phyloP scores from a whole-genome alignment of 2,888 invertebrate species.

The Ryuthela nishihirai region DNA sequence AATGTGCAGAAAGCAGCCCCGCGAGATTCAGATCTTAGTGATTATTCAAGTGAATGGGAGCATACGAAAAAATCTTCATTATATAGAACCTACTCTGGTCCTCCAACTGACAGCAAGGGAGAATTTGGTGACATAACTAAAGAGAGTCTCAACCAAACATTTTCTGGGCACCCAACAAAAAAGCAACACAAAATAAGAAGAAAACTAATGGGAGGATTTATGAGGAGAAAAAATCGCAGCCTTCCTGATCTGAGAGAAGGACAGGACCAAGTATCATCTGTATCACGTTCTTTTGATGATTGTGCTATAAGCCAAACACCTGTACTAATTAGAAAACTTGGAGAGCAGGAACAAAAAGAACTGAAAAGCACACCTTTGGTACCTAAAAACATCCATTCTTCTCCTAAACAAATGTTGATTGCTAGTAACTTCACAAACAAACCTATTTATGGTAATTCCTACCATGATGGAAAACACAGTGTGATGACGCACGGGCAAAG shows the following conservation, averaged over 20 bases:
- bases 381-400: too few relatives aligned
- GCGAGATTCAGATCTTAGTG: constrained; percentile 35
- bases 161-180: constrained; percentile 53
- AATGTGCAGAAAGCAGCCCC: constrained; percentile 3
- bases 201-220: constrained; percentile 87
- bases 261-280: constrained; percentile 49
- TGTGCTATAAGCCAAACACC: constrained; percentile 24
- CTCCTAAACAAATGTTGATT: too few relatives aligned
- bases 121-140: constrained; percentile 23
- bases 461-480: too few relatives aligned
- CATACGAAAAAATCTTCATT: constrained; percentile 22
- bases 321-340: too few relatives aligned
- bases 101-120: constrained; percentile 20
- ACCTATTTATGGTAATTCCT: too few relatives aligned
- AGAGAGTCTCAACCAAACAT: constrained; percentile 13
- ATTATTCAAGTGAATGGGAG: constrained; percentile 36
- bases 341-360: too few relatives aligned
- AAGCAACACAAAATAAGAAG: constrained; percentile 86
- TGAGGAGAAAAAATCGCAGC: constrained; percentile 80
- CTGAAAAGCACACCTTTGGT: too few relatives aligned
- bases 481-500: too few relatives aligned
- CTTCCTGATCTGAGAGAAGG: constrained; percentile 83
- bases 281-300: constrained; percentile 28
- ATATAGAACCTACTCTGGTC: constrained; percentile 31
- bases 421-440: too few relatives aligned